Percentiles rank a stretch among this genome's conserved stretches.
Evolutionary conservation across 1,140 invertebrate genomes (phyloP).

Genomic region (Bombus picipes): DNA sequence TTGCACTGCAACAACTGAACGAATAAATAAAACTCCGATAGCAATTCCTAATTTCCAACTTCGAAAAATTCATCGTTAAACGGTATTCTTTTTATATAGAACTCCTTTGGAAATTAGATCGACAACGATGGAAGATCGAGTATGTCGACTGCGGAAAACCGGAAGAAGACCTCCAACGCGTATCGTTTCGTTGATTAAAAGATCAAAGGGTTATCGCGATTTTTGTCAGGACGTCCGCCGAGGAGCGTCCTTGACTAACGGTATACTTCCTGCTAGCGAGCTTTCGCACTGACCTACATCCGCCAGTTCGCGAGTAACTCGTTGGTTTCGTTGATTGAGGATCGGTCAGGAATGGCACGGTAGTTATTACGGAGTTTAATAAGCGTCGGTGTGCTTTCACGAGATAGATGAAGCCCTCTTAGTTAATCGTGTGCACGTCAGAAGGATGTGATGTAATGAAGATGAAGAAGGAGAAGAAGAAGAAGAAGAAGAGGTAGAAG

Average conservation of each 20-base stretch:
- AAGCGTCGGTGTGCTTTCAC: conserved; percentile 34
- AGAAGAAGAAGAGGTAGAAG: background rate
- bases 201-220: too few relatives aligned
- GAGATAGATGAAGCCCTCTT: conserved; percentile 38
- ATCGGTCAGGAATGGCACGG: conserved; percentile 33
- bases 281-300: conserved; percentile 33
- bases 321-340: conserved; percentile 51
- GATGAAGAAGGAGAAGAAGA: conserved; percentile 6
- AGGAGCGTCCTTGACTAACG: conserved; percentile 20
- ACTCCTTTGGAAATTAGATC: too few relatives aligned
- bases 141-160: too few relatives aligned
- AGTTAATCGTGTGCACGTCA: conserved; percentile 11
- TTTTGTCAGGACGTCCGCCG: background rate
- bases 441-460: conserved; percentile 8
- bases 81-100: too few relatives aligned
- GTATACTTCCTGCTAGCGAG: background rate
- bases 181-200: too few relatives aligned
- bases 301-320: conserved; percentile 26
- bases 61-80: too few relatives aligned
- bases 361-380: conserved; percentile 55
- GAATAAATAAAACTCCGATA: too few relatives aligned
- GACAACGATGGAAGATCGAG: too few relatives aligned
- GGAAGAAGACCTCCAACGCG: too few relatives aligned
- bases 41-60: too few relatives aligned
- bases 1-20: too few relatives aligned